Conservation (phyloP, 2,113 vertebrate species). For the Nymphicus hollandicus region DNA sequence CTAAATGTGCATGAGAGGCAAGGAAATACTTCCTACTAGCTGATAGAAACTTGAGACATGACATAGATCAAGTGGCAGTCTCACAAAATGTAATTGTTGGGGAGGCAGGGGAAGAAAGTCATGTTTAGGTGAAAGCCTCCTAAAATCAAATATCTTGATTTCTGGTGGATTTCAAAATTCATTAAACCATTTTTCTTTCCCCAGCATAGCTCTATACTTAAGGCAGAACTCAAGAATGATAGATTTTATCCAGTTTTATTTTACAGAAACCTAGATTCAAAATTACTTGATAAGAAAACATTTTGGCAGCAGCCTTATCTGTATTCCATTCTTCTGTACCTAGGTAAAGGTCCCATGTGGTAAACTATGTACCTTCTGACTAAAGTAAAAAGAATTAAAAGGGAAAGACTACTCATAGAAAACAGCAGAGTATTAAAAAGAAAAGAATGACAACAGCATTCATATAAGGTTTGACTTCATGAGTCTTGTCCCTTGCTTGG, state of each 20-base stretch:
- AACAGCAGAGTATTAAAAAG: background rate
- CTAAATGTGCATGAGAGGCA: background rate
- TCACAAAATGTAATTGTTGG: background rate
- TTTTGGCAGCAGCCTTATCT: background rate
- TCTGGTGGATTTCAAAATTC: background rate
- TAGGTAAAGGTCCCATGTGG: background rate
- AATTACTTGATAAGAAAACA: background rate
- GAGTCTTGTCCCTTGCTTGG: background rate
- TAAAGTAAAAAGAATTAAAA: background rate
- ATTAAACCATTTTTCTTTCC: background rate
- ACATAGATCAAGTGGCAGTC: background rate
- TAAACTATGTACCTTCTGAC: background rate
- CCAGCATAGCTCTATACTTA: background rate
- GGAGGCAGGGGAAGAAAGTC: background rate
- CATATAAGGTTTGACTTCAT: background rate
- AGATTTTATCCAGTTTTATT: background rate
- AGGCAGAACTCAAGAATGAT: background rate
- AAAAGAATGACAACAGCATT: background rate
- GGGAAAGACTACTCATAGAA: background rate
- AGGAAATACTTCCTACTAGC: background rate
- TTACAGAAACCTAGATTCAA: background rate
- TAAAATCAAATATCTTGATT: background rate
- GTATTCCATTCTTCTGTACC: background rate
- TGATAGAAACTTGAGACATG: background rate
- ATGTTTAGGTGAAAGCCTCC: background rate